A percentile compares a stretch with the other conserved stretches of the same genome.
These are phyloP conservation scores for Grus americana DNA, from an alignment of 2,113 vertebrate genomes.

Conservation along the genomic window DNA sequence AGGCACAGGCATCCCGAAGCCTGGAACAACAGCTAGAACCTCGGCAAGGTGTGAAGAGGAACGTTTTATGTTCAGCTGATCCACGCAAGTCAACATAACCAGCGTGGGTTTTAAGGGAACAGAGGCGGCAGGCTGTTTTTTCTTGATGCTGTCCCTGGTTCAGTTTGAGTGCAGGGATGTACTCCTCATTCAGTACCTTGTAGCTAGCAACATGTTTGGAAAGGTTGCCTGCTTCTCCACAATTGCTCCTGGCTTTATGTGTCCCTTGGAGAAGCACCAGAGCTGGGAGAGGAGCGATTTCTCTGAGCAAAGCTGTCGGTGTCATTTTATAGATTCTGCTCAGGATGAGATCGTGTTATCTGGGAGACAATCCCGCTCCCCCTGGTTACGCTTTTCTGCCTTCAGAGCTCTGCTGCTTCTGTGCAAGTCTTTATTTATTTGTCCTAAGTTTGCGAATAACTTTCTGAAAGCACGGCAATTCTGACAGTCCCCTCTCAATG, in stretches of 20 bases:
- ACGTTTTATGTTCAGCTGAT: neutral
- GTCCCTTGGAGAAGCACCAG: neutral
- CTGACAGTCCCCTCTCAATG: neutral
- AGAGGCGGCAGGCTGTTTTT: neutral
- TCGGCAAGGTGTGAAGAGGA: neutral
- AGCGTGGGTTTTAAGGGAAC: neutral
- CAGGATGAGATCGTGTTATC: neutral
- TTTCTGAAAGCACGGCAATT: neutral
- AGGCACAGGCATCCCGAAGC: neutral
- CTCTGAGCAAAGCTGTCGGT: neutral
- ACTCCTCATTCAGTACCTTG: neutral
- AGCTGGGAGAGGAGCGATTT: neutral
- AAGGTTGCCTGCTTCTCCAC: neutral
- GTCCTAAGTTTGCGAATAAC: neutral
- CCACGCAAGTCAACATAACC: neutral
- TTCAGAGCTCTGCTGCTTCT: neutral
- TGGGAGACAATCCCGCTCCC: neutral
- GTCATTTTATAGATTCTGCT: neutral
- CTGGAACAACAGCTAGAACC: neutral
- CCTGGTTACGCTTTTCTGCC: neutral
- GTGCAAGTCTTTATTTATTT: neutral
- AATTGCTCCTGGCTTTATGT: neutral
- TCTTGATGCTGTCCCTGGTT: neutral
- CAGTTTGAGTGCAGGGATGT: neutral
- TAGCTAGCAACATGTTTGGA: neutral